These are phyloP conservation scores for Dolichopus griseipennis DNA, from an alignment of 2,888 invertebrate species.

Conservation along the genomic window DNA sequence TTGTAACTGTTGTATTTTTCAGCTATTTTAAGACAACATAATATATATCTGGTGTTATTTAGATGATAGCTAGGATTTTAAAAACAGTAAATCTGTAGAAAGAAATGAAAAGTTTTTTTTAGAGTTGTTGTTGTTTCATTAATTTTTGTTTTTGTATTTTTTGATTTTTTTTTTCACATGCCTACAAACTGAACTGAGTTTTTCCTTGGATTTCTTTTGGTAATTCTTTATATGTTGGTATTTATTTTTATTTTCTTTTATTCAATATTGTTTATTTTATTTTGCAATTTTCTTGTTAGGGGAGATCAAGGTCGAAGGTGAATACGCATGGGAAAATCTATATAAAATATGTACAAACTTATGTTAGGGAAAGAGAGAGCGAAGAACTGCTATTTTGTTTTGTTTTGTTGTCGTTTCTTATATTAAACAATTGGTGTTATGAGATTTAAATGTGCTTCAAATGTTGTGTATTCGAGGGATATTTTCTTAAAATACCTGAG, in stretches of 20 bases:
- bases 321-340: neutral
- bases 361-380: neutral
- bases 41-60: neutral
- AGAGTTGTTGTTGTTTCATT: too few species aligned
- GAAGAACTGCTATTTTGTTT: neutral
- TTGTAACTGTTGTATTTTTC: neutral
- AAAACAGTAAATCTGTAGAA: neutral
- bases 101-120: neutral
- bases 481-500: neutral
- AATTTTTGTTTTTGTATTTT: too few species aligned
- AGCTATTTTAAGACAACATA: neutral
- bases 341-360: neutral
- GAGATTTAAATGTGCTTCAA: neutral
- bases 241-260: neutral
- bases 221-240: too few species aligned
- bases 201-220: neutral
- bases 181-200: neutral
- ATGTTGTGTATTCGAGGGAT: neutral
- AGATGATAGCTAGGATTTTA: neutral
- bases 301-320: slow-evolving; percentile 3
- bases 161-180: neutral
- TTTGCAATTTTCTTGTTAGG: neutral
- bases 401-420: neutral
- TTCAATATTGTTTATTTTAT: neutral
- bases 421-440: neutral